These are phyloP conservation scores for Polietes domitor DNA, from an alignment of 2,888 invertebrate species.

Conservation along the genomic window DNA sequence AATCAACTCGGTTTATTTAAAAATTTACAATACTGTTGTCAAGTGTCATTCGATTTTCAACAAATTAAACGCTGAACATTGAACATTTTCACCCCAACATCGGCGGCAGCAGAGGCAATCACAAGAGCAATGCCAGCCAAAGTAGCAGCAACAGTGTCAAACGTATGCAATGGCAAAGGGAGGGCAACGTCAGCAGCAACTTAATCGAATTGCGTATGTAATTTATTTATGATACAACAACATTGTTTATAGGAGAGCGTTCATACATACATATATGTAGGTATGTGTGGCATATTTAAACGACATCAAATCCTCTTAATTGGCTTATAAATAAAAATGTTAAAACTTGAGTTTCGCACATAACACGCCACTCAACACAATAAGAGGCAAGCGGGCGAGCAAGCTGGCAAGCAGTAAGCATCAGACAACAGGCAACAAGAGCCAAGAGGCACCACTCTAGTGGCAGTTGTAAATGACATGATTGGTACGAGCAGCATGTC, in stretches of 20 bases:
- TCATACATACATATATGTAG: background rate
- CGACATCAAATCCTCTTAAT: conserved; percentile 59
- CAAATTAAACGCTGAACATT: conserved; percentile 24
- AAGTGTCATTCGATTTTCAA: conserved; percentile 60
- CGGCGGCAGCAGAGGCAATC: too few relatives aligned
- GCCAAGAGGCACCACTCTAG: background rate
- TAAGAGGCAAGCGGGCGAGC: background rate
- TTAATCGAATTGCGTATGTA: conserved; percentile 25
- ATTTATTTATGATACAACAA: conserved; percentile 44
- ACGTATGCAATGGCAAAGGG: too few relatives aligned
- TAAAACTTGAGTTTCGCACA: background rate
- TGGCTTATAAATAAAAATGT: conserved; percentile 54
- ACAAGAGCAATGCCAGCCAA: too few relatives aligned
- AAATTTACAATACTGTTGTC: conserved; percentile 41
- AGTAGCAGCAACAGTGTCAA: background rate
- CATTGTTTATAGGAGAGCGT: conserved; percentile 6
- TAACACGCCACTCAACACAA: background rate
- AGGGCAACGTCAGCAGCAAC: background rate
- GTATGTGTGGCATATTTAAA: conserved; percentile 50
- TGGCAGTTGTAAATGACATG: background rate
- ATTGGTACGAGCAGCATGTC: background rate
- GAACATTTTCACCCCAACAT: background rate
- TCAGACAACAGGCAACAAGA: background rate
- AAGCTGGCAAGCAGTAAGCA: background rate
- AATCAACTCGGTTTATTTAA: conserved; percentile 42